These are phyloP conservation scores for Threskiornis aethiopicus DNA, from an alignment of 2,797 vertebrate genomes.

Conservation along the genomic window DNA sequence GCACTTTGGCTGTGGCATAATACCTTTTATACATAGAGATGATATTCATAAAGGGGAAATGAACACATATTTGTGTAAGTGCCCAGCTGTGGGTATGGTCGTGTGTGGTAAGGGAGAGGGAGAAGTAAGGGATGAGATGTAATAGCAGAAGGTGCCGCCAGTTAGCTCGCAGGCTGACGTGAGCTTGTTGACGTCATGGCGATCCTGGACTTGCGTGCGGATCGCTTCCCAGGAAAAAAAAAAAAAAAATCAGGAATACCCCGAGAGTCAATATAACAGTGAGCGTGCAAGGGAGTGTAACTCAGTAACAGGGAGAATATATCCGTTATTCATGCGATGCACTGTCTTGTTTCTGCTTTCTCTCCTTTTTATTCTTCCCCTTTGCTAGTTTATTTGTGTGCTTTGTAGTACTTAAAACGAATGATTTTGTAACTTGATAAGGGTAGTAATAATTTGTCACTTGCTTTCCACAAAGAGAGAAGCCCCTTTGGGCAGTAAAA, in stretches of 20 bases:
- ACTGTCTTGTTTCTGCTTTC: not conserved
- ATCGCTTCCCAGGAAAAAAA: not conserved
- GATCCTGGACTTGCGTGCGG: not conserved
- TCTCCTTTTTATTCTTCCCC: not conserved
- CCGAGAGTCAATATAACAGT: accelerated
- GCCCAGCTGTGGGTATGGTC: not conserved
- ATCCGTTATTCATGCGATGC: not conserved
- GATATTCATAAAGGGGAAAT: not conserved
- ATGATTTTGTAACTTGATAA: not conserved
- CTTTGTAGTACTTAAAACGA: not conserved
- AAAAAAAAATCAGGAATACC: not conserved
- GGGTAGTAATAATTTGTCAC: not conserved
- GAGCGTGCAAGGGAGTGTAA: not conserved
- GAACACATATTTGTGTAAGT: accelerated
- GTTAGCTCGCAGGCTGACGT: not conserved
- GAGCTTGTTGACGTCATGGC: accelerated
- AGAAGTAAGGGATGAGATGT: not conserved
- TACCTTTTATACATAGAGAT: accelerated
- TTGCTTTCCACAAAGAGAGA: not conserved
- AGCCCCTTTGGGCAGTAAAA: not conserved
- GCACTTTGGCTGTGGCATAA: not conserved
- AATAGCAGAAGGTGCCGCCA: accelerated
- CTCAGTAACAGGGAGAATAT: not conserved
- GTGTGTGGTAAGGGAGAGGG: not conserved
- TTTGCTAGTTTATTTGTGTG: not conserved